Evolutionary conservation across 1,140 invertebrate genomes (phyloP), one percentile per base, ranked within the genome.

Genomic region (Pissodes strobi): DNA sequence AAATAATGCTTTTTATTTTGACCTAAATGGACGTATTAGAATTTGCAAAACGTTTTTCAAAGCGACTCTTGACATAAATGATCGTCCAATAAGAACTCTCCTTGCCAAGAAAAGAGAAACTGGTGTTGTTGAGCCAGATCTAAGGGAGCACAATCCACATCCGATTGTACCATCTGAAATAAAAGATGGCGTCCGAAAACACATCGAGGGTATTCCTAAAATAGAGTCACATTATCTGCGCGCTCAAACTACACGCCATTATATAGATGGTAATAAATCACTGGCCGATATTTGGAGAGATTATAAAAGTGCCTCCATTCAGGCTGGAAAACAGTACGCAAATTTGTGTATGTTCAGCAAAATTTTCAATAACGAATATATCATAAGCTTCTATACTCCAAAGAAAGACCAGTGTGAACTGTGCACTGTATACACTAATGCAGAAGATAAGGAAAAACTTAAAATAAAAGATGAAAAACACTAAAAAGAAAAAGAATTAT

Each of bases 341-440:
- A n/a, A n/a, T n/a, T n/a, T n/a, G n/a, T n/a, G n/a, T n/a, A n/a
- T n/a, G n/a, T n/a, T 49, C n/a, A 49, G 46, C 21, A 49, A 25
- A 49, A 69, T 72, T 56, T 78, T 76, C 56, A 74, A 76, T 51
- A 68, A 49, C 8, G 53, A 68, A 49, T 78, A 76, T 25, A 77
- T 77, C 64, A 69, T 79, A 52, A 59, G 57, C 59, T 78, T 76
- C 52, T 74, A 71, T 52, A 69, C 67, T 53, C 74, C 76, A 69
- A 79, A n/a, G n/a, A n/a, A n/a, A n/a, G n/a, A n/a, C n/a, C n/a
- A n/a, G n/a, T n/a, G n/a, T n/a, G n/a, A n/a, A 49, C 27, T 67
- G 1, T 78, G 76, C 57, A 66, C 69, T 52, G 55, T 65, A 4
- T 78, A 66, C 41, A 72, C 76, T 41, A 72, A 74, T 17, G 61